Conservation (phyloP, 2,797 vertebrate species). For the Bryconaethiops microstoma region DNA sequence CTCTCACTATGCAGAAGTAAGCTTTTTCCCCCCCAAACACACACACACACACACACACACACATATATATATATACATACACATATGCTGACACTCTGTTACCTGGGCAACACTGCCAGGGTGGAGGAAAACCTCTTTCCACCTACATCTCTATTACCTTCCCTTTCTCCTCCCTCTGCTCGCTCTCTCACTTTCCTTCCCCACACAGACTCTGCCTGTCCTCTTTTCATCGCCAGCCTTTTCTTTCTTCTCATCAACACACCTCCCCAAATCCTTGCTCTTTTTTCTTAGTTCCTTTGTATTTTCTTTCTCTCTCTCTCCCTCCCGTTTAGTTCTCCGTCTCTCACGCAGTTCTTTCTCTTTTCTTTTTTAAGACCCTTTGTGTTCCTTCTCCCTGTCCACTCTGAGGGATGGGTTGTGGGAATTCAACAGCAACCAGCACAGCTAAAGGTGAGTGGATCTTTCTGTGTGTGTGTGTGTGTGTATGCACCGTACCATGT, state of each 20-base stretch:
- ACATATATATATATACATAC: too few relatives aligned
- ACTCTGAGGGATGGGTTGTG: constrained; percentile 72
- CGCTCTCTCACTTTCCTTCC: too few relatives aligned
- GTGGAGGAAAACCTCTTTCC: constrained; percentile 45
- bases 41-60: too few relatives aligned
- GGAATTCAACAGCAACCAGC: constrained; percentile 68
- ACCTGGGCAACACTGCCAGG: constrained; percentile 46
- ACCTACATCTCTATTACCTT: constrained; percentile 27
- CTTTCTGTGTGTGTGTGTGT: too few relatives aligned
- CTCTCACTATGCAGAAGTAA: too few relatives aligned
- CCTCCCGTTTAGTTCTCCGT: not conserved
- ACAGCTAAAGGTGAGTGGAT: constrained; percentile 54
- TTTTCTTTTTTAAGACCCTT: too few relatives aligned
- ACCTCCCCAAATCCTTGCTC: constrained; percentile 37
- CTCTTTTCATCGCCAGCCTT: constrained; percentile 8
- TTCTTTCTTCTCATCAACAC: not conserved
- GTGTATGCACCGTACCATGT: not conserved
- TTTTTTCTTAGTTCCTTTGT: constrained; percentile 21
- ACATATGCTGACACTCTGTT: constrained; percentile 31
- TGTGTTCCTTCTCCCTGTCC: not conserved
- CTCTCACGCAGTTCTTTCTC: not conserved
- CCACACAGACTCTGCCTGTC: not conserved
- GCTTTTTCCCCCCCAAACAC: not conserved
- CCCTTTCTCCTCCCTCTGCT: constrained; percentile 2
- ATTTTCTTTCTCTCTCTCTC: not conserved